phyloP scores from a whole-genome alignment of 2,113 vertebrate species.

The Sinocyclocheilus anshuiensis region DNA sequence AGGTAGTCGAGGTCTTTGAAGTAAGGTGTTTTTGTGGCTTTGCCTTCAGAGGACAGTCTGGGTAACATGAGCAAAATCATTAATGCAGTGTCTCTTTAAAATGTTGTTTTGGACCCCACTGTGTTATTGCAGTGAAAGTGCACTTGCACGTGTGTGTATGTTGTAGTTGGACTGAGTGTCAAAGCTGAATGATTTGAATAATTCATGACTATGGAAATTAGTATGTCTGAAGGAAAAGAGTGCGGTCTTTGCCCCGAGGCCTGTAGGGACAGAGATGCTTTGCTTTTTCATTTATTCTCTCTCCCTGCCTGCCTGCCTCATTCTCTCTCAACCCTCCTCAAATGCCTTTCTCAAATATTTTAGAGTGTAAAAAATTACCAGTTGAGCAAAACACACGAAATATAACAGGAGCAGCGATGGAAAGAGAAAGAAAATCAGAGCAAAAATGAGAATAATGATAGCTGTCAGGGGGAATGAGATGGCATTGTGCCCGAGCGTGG shows the following conservation, averaged over 20 bases:
- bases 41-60: background rate
- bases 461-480: constrained; percentile 44
- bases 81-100: constrained; percentile 24
- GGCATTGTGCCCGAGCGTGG: constrained; percentile 37
- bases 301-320: background rate
- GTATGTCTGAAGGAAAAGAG: constrained; percentile 44
- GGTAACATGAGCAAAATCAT: constrained; percentile 22
- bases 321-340: constrained; percentile 1
- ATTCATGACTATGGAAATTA: constrained; percentile 57
- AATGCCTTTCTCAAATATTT: background rate
- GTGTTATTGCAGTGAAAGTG: constrained; percentile 17
- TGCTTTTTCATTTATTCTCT: background rate
- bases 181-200: constrained; percentile 51
- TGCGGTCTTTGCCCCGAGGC: constrained; percentile 45
- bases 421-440: background rate
- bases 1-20: constrained; percentile 14
- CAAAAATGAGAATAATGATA: constrained; percentile 45
- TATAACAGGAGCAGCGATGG: background rate
- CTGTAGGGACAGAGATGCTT: constrained; percentile 43
- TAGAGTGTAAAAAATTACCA: background rate
- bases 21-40: background rate
- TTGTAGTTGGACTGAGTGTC: constrained; percentile 30
- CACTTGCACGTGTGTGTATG: constrained; percentile 28
- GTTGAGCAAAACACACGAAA: background rate
- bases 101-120: constrained; percentile 14